Evolutionary conservation across 1,140 invertebrate genomes (phyloP).

Genomic region (Cepaea nemoralis): DNA sequence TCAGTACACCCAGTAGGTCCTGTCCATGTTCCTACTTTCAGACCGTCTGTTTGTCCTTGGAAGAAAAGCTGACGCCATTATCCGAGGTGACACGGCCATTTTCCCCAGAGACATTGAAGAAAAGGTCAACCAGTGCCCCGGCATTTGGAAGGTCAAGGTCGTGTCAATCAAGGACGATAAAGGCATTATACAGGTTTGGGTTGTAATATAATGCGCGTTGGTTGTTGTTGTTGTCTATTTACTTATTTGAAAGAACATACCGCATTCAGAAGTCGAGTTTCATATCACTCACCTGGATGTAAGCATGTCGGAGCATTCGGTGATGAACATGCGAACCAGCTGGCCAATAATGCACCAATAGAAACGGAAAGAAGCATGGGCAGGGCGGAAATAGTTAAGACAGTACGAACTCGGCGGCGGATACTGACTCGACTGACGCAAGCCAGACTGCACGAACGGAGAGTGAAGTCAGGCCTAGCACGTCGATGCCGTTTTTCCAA

Average conservation of each 20-base stretch:
- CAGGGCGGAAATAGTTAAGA: too few species aligned
- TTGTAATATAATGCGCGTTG: not conserved
- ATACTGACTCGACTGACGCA: too few species aligned
- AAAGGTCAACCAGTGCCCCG: slow-evolving; percentile 39
- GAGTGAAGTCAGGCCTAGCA: too few species aligned
- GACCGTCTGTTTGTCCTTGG: slow-evolving; percentile 34
- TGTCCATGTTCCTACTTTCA: too few species aligned
- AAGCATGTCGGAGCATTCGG: not conserved
- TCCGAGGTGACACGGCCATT: slow-evolving; percentile 33
- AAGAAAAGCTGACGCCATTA: slow-evolving; percentile 34
- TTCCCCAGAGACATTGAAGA: slow-evolving; percentile 39
- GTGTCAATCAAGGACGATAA: slow-evolving; percentile 35
- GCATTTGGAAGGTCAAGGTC: slow-evolving; percentile 40
- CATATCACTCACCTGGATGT: not conserved
- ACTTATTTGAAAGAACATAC: too few species aligned
- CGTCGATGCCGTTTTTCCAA: too few species aligned
- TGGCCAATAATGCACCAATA: too few species aligned
- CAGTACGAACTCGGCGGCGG: too few species aligned
- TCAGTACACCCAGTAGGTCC: too few species aligned
- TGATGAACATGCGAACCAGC: too few species aligned
- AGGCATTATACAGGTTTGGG: slow-evolving; percentile 31
- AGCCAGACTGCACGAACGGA: too few species aligned
- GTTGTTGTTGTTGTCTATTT: not conserved
- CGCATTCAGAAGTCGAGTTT: not conserved
- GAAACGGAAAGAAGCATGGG: too few species aligned